phyloP scores from a whole-genome alignment of 2,888 invertebrate species.

The Alitta virens region DNA sequence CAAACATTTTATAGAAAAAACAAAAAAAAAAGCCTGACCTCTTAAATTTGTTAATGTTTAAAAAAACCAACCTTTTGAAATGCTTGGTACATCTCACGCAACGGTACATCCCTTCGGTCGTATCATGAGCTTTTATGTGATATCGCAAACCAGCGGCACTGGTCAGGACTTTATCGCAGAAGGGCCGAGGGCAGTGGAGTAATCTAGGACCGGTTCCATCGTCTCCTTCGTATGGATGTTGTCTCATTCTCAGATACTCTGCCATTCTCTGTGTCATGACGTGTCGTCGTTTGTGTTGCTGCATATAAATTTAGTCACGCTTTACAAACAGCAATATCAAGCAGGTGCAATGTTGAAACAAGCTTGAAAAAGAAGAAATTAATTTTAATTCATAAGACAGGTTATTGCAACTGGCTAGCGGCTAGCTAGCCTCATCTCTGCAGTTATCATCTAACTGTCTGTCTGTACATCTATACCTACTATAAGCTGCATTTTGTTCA shows the following conservation, averaged over 20 bases:
- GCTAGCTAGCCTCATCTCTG: too few relatives aligned
- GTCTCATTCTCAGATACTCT: conserved; percentile 41
- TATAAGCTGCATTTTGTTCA: too few relatives aligned
- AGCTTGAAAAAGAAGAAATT: too few relatives aligned
- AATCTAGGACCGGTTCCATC: conserved; percentile 32
- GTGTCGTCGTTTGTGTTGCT: conserved; percentile 33
- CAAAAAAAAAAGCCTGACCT: not conserved
- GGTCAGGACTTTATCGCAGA: conserved; percentile 44
- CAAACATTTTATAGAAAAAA: too few relatives aligned
- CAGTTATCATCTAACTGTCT: too few relatives aligned
- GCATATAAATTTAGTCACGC: too few relatives aligned
- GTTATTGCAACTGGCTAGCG: too few relatives aligned
- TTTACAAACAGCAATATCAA: too few relatives aligned
- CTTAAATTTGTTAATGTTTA: not conserved
- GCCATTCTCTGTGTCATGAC: conserved; percentile 49
- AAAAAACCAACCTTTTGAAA: conserved; percentile 44
- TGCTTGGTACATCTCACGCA: conserved; percentile 41
- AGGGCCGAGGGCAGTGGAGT: conserved; percentile 35
- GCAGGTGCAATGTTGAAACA: too few relatives aligned
- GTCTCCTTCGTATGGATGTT: conserved; percentile 3
- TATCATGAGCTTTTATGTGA: conserved; percentile 39
- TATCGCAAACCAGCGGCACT: conserved; percentile 48
- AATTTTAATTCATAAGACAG: too few relatives aligned
- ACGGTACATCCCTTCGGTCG: conserved; percentile 32
- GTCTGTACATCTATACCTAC: too few relatives aligned